phyloP scores from a whole-genome alignment of 2,113 vertebrate species.

The Tapirus terrestris region DNA sequence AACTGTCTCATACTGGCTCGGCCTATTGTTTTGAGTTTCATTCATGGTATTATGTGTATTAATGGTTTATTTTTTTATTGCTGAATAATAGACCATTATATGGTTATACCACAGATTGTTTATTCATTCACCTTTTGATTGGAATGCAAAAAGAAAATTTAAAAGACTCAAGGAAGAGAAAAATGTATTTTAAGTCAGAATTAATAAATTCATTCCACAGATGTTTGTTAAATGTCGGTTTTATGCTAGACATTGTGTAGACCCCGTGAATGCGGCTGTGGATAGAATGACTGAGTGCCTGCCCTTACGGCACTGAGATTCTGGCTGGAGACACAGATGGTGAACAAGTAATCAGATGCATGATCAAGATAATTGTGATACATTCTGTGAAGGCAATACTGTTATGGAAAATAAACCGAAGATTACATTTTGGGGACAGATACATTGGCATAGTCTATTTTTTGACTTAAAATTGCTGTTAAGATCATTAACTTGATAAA shows the following conservation, averaged over 20 bases:
- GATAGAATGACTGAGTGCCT: rapidly evolving
- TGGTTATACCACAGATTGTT: background rate
- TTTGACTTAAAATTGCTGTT: conserved; percentile 71
- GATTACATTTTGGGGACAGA: background rate
- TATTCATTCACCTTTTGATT: background rate
- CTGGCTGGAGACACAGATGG: background rate
- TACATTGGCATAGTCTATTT: background rate
- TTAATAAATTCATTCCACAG: background rate
- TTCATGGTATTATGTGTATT: background rate
- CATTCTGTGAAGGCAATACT: background rate
- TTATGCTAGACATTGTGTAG: background rate
- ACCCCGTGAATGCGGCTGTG: background rate
- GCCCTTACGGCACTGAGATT: background rate
- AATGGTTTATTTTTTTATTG: background rate
- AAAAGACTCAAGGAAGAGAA: background rate
- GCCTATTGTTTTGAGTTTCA: background rate
- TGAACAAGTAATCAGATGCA: background rate
- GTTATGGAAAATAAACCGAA: background rate
- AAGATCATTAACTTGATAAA: conserved; percentile 79
- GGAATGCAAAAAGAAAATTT: background rate
- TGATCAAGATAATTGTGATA: background rate
- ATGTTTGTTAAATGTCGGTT: background rate
- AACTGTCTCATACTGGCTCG: background rate
- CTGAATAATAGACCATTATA: background rate
- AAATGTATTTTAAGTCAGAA: background rate